Conservation (phyloP, 2,113 vertebrate species). For the Heloderma charlesbogerti region DNA sequence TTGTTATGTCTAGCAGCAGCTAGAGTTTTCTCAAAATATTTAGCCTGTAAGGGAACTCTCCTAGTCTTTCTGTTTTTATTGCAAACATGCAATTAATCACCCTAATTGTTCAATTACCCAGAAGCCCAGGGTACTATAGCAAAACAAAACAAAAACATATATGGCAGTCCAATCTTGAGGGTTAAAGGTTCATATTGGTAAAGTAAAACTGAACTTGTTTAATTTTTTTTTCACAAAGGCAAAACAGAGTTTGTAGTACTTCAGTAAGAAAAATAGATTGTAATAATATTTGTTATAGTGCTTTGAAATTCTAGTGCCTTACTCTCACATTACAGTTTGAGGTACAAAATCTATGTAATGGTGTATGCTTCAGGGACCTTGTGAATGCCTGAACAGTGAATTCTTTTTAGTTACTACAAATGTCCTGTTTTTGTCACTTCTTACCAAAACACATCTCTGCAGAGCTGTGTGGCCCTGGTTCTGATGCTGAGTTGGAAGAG, state of each 20-base stretch:
- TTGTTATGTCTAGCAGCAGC: conserved; percentile 79
- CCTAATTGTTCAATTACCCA: conserved; percentile 86
- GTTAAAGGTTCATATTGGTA: conserved; percentile 11
- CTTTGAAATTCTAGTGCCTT: background rate
- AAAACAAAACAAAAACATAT: conserved; percentile 45
- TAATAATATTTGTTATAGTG: background rate
- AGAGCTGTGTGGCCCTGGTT: background rate
- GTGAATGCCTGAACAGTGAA: background rate
- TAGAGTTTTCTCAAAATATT: conserved; percentile 85
- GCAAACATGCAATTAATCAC: conserved; percentile 92
- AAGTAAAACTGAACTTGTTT: conserved; percentile 16
- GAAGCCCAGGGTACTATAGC: conserved; percentile 75
- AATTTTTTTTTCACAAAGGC: background rate
- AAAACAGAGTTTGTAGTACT: background rate
- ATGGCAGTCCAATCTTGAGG: conserved; percentile 3
- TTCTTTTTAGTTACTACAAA: background rate
- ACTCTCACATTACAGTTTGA: background rate
- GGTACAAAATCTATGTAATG: background rate
- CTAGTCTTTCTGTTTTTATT: conserved; percentile 88
- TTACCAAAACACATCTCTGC: background rate
- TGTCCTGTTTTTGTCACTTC: background rate
- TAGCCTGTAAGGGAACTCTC: conserved; percentile 84
- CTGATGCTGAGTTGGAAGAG: background rate
- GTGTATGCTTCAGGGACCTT: background rate
- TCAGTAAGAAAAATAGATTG: background rate